These are phyloP conservation scores for Pectinophora gossypiella DNA, from an alignment of 1,140 invertebrate genomes.

Conservation along the genomic window DNA sequence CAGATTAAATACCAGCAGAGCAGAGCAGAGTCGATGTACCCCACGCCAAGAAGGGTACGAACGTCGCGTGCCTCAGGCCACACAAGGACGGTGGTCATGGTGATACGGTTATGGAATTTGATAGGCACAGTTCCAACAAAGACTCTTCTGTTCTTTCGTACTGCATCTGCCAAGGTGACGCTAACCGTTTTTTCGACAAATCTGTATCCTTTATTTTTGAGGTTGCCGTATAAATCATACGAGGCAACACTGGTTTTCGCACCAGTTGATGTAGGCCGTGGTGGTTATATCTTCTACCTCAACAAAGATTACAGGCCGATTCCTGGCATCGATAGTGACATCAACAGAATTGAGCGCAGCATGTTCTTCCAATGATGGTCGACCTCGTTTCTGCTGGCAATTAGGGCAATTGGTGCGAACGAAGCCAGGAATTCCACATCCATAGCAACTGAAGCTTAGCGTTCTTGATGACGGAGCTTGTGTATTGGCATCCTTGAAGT, in stretches of 20 bases:
- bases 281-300: neutral
- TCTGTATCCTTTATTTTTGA: neutral
- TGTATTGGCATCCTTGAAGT: neutral
- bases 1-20: neutral
- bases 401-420: constrained; percentile 8
- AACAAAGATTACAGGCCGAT: constrained; percentile 5
- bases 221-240: neutral
- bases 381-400: neutral
- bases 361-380: neutral
- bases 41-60: neutral
- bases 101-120: neutral
- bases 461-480: neutral
- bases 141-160: neutral
- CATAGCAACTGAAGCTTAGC: constrained; percentile 14
- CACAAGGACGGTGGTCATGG: neutral
- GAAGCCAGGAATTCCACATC: constrained; percentile 17
- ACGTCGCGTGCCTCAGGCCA: neutral
- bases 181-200: neutral
- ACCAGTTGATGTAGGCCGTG: neutral
- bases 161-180: neutral
- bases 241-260: neutral
- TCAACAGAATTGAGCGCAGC: neutral
- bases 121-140: neutral
- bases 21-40: neutral
- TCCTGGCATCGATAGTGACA: neutral